Conservation (phyloP, 2,113 vertebrate genomes). For the Chauna torquata region DNA sequence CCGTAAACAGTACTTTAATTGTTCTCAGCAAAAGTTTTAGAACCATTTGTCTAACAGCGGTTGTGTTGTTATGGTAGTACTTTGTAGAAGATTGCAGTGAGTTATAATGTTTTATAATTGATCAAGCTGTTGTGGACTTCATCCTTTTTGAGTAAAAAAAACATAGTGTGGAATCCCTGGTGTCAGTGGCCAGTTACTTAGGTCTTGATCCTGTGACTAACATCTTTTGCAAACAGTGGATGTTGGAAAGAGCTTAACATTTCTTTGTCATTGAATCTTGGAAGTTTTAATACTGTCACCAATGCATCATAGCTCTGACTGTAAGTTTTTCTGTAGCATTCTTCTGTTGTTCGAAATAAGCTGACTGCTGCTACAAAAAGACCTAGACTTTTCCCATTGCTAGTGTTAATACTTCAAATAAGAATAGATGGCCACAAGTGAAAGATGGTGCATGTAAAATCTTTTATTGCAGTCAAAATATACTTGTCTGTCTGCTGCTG, state of each 20-base stretch:
- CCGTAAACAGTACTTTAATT: background rate
- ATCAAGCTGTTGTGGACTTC: background rate
- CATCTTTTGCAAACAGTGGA: background rate
- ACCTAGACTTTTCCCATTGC: background rate
- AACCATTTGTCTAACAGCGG: rapidly evolving
- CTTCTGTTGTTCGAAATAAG: background rate
- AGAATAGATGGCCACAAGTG: background rate
- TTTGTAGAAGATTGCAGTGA: background rate
- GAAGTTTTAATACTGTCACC: background rate
- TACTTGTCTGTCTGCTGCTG: background rate
- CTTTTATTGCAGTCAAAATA: background rate
- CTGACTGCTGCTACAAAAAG: background rate
- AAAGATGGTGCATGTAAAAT: background rate
- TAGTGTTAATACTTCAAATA: background rate
- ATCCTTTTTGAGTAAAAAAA: background rate
- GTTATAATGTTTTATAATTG: background rate
- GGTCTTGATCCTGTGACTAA: background rate
- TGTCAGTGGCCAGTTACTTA: background rate
- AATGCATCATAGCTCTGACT: background rate
- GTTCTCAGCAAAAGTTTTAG: background rate
- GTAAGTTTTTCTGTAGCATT: background rate
- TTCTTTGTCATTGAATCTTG: background rate
- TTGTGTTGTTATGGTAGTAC: background rate
- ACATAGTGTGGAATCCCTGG: background rate
- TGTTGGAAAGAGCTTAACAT: background rate